Percentiles rank a stretch among this genome's conserved stretches.
Evolutionary conservation across 2,888 invertebrate genomes (phyloP).

Genomic region (Macropis europaea): DNA sequence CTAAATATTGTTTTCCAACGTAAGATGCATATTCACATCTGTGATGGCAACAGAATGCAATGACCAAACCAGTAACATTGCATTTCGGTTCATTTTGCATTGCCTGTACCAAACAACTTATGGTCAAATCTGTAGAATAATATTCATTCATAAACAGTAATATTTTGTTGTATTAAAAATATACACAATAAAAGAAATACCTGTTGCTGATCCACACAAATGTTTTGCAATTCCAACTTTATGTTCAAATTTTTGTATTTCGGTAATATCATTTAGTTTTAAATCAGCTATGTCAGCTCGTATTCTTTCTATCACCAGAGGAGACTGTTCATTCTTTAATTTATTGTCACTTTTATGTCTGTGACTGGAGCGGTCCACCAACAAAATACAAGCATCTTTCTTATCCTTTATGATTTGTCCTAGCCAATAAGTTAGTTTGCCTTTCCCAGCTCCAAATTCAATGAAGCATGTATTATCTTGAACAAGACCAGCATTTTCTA

Average conservation of each 20-base stretch:
- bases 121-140: conserved; percentile 84
- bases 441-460: conserved; percentile 96
- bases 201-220: conserved; percentile 93
- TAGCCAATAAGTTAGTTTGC: conserved; percentile 90
- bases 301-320: conserved; percentile 83
- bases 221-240: conserved; percentile 91
- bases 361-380: conserved; percentile 90
- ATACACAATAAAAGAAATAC: conserved; percentile 77
- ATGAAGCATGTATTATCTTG: conserved; percentile 86
- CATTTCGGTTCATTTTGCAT: conserved; percentile 70
- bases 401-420: conserved; percentile 83
- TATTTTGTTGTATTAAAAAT: neutral
- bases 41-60: conserved; percentile 96
- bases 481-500: conserved; percentile 84
- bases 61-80: conserved; percentile 83
- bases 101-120: conserved; percentile 84
- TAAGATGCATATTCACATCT: conserved; percentile 88
- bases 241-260: conserved; percentile 78
- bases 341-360: conserved; percentile 90
- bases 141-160: neutral
- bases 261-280: conserved; percentile 82
- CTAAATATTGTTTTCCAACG: conserved; percentile 85
- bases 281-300: conserved; percentile 92
- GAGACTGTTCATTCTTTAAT: conserved; percentile 79
- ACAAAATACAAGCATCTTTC: conserved; percentile 83